These are phyloP conservation scores for Papilio elwesi DNA, from an alignment of 2,888 invertebrate species.

Conservation along the genomic window DNA sequence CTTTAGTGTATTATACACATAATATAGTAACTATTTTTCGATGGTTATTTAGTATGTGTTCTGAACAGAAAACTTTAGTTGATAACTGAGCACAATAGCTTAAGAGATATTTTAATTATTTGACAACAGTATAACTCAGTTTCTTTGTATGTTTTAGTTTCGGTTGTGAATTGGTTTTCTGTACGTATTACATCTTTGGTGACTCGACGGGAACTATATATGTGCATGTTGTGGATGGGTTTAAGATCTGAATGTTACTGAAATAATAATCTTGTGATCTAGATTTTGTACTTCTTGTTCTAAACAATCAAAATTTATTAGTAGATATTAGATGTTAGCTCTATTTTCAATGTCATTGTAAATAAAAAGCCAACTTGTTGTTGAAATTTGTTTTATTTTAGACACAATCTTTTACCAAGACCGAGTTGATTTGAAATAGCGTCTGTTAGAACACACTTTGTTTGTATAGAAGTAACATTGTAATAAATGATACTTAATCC, in stretches of 20 bases:
- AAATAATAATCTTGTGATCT: conserved; percentile 81
- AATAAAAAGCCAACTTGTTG: conserved; percentile 85
- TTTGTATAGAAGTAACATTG: too few relatives aligned
- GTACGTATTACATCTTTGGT: conserved; percentile 46
- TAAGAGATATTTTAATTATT: conserved; percentile 63
- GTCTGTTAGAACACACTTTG: too few relatives aligned
- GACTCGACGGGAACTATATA: conserved; percentile 52
- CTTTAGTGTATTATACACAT: conserved; percentile 67
- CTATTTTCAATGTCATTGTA: conserved; percentile 85
- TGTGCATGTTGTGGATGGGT: conserved; percentile 46
- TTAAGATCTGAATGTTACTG: conserved; percentile 76
- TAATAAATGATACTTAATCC: too few relatives aligned
- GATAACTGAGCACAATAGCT: conserved; percentile 77
- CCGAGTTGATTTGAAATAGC: neutral
- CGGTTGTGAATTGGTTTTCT: conserved; percentile 59
- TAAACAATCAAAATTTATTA: conserved; percentile 82
- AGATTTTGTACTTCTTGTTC: conserved; percentile 85
- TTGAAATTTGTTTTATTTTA: conserved; percentile 68
- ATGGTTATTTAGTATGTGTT: conserved; percentile 74
- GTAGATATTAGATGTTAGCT: conserved; percentile 83
- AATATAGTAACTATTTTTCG: conserved; percentile 80
- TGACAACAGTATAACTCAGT: conserved; percentile 13
- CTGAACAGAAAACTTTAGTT: conserved; percentile 69
- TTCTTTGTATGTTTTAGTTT: conserved; percentile 42
- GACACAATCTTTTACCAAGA: neutral